Evolutionary conservation across 92 coral and sea anemone genomes (phyloP).

Genomic region (Diadumene lineata): DNA sequence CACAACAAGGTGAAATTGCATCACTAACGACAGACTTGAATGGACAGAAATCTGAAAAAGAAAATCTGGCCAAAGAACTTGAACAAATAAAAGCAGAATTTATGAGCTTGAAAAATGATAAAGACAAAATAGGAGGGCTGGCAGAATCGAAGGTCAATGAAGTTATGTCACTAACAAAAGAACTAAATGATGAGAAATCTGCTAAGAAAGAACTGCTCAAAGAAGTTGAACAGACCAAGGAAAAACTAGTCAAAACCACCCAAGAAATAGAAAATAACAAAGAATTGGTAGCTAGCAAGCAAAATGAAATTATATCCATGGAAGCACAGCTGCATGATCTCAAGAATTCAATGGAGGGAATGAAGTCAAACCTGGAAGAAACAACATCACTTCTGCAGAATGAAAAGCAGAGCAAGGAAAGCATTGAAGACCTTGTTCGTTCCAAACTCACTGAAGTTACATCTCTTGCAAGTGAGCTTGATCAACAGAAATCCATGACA

Average conservation of each 20-base stretch:
- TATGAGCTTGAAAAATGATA: slow-evolving; percentile 46
- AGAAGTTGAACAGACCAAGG: slow-evolving; percentile 14
- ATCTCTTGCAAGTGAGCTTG: slow-evolving; percentile 2
- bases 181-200: slow-evolving; percentile 25
- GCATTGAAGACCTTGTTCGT: not conserved
- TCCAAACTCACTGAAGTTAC: not conserved
- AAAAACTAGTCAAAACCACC: not conserved
- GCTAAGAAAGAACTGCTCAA: not conserved
- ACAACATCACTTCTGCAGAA: slow-evolving; percentile 51
- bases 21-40: slow-evolving; percentile 55
- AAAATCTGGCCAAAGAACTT: slow-evolving; percentile 52
- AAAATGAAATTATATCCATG: slow-evolving; percentile 53
- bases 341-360: slow-evolving; percentile 35
- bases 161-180: slow-evolving; percentile 14
- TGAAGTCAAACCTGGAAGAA: slow-evolving; percentile 51
- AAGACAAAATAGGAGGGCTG: slow-evolving; percentile 10
- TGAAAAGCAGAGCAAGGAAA: slow-evolving; percentile 37
- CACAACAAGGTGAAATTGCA: no score
- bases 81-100: slow-evolving; percentile 44
- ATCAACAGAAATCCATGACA: not conserved
- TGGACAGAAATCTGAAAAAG: slow-evolving; percentile 50
- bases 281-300: slow-evolving; percentile 33
- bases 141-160: slow-evolving; percentile 17
- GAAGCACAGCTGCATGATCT: slow-evolving; percentile 59
- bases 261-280: not conserved